These are phyloP conservation scores for Benitochromis conjunctus DNA, from an alignment of 2,113 vertebrate genomes.

Conservation along the genomic window DNA sequence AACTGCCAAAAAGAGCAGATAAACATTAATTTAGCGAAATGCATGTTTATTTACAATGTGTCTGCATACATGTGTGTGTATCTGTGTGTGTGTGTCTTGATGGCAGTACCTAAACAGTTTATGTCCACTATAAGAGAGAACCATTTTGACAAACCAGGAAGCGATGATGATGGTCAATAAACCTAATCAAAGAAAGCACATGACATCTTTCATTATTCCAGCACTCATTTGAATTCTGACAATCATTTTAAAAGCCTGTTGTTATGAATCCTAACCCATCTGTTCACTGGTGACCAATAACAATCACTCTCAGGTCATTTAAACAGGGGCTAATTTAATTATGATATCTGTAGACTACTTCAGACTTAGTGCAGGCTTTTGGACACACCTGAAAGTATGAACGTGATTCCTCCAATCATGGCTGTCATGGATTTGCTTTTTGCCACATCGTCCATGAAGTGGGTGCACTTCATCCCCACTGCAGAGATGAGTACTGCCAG, in stretches of 20 bases:
- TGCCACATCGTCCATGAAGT: slow-evolving; percentile 78
- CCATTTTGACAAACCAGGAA: slow-evolving; percentile 82
- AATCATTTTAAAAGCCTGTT: not conserved
- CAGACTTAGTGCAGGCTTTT: not conserved
- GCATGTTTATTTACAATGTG: not conserved
- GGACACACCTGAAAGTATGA: slow-evolving; percentile 80
- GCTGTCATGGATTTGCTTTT: slow-evolving; percentile 78
- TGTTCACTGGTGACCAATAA: not conserved
- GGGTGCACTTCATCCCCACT: slow-evolving; percentile 89
- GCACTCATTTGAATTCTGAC: not conserved
- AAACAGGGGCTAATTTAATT: not conserved
- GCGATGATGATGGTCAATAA: slow-evolving; percentile 80
- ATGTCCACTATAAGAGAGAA: slow-evolving; percentile 48
- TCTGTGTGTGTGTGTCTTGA: not conserved
- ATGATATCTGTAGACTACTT: not conserved
- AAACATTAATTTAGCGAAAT: not conserved
- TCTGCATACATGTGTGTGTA: not conserved
- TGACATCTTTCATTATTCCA: not conserved
- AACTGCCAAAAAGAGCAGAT: slow-evolving; percentile 56
- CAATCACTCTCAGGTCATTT: not conserved
- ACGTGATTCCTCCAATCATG: slow-evolving; percentile 78
- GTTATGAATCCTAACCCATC: not conserved
- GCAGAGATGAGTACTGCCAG: slow-evolving; percentile 75
- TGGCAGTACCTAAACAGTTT: slow-evolving; percentile 10
- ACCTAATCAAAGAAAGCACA: slow-evolving; percentile 65